Conservation (phyloP, 2,113 vertebrate genomes). For the Rissa tridactyla region DNA sequence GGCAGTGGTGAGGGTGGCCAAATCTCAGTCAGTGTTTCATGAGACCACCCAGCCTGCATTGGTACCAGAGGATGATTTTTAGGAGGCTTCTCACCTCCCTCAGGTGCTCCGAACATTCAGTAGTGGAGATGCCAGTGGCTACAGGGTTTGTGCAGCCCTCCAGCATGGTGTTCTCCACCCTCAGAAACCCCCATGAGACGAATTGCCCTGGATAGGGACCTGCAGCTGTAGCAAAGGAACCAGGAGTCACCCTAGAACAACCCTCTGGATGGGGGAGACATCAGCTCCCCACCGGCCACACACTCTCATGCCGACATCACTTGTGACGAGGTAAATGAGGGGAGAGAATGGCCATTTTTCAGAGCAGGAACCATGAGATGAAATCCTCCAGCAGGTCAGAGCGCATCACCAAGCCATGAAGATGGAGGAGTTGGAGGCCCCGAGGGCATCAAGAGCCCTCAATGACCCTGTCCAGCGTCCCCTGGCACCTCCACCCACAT, state of each 20-base stretch:
- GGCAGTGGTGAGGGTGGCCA: not conserved
- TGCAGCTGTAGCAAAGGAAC: not conserved
- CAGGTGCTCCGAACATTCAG: not conserved
- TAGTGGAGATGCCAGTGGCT: not conserved
- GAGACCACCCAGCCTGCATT: not conserved
- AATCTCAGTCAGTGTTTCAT: not conserved
- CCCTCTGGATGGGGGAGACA: no score
- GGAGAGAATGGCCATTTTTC: not conserved
- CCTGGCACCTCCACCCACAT: not conserved
- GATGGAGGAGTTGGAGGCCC: not conserved
- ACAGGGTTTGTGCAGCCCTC: not conserved
- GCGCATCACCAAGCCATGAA: rapidly evolving
- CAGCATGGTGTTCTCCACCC: not conserved
- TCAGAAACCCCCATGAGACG: not conserved
- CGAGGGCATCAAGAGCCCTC: not conserved
- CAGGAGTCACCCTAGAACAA: not conserved
- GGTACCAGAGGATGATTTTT: not conserved
- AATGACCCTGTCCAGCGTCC: not conserved
- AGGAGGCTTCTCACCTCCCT: not conserved
- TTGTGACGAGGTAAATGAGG: not conserved
- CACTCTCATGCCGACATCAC: not conserved
- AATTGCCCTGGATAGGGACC: not conserved
- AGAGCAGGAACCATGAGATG: not conserved
- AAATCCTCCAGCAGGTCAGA: not conserved
- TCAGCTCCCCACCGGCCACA: not conserved